These are phyloP conservation scores for Phalacrocorax carbo DNA, from an alignment of 2,113 vertebrate species.

Conservation along the genomic window DNA sequence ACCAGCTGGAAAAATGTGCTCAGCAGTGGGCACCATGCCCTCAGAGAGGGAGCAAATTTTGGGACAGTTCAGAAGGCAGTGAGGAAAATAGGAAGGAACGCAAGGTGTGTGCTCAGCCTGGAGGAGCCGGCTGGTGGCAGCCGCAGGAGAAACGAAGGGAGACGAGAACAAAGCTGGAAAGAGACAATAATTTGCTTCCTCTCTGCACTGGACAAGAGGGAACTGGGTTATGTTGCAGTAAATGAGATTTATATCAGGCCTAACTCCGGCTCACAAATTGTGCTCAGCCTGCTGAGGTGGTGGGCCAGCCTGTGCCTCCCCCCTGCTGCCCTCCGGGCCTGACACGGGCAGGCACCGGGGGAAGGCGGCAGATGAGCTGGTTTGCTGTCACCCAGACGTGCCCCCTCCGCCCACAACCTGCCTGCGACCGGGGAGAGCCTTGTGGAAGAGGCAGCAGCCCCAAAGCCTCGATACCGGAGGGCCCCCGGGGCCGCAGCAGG, in stretches of 20 bases:
- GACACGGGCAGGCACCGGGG: accelerated
- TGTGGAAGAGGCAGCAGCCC: neutral
- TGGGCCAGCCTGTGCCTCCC: neutral
- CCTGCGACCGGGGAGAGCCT: neutral
- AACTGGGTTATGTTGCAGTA: neutral
- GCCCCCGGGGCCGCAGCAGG: neutral
- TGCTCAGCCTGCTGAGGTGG: neutral
- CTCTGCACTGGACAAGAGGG: neutral
- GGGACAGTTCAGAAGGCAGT: neutral
- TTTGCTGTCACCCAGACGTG: neutral
- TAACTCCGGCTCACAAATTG: neutral
- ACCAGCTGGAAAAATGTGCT: neutral
- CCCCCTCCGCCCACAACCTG: neutral
- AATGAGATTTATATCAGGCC: neutral
- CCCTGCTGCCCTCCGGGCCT: neutral
- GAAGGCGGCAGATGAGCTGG: no score
- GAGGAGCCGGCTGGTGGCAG: neutral
- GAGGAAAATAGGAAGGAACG: neutral
- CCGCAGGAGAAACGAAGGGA: neutral
- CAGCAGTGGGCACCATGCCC: neutral
- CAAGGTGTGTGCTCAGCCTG: neutral
- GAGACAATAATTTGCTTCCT: neutral
- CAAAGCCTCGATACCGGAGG: neutral
- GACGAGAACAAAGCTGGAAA: neutral
- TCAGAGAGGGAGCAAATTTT: accelerated